These are phyloP conservation scores for Pachydiplax longipennis DNA, from an alignment of 2,888 invertebrate genomes.

Conservation along the genomic window DNA sequence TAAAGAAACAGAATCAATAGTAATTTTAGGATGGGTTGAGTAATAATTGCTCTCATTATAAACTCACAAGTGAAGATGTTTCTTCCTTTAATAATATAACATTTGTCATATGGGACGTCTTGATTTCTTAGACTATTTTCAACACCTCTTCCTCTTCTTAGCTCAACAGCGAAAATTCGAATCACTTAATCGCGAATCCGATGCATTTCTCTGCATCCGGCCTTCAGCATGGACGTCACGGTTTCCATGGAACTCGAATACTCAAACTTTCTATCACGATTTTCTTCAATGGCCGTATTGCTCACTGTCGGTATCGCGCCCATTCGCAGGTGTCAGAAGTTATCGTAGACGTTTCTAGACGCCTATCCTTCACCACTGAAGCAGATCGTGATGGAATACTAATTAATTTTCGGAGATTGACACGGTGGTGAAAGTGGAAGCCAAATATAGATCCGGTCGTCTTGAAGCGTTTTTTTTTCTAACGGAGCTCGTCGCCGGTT, in stretches of 20 bases:
- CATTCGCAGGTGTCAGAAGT: not conserved
- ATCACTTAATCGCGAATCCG: not conserved
- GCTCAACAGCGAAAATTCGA: not conserved
- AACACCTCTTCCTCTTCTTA: too few species aligned
- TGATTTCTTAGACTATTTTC: too few species aligned
- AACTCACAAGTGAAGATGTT: too few species aligned
- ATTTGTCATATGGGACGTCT: too few species aligned
- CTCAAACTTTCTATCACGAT: constrained; percentile 23
- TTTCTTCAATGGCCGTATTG: not conserved
- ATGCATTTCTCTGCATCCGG: not conserved
- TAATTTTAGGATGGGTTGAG: too few species aligned
- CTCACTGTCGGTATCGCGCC: not conserved
- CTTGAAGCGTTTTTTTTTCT: too few species aligned
- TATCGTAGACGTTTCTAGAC: not conserved
- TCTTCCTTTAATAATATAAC: too few species aligned
- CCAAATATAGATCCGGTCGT: too few species aligned
- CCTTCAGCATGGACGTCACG: not conserved
- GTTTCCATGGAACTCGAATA: not conserved
- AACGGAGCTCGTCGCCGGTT: too few species aligned
- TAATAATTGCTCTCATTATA: too few species aligned
- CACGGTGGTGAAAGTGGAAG: not conserved
- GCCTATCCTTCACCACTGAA: not conserved
- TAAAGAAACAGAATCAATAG: too few species aligned
- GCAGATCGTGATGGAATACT: not conserved
- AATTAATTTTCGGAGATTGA: not conserved